Evolutionary conservation across 2,113 vertebrate species (phyloP).

Genomic region (Gavia stellata): DNA sequence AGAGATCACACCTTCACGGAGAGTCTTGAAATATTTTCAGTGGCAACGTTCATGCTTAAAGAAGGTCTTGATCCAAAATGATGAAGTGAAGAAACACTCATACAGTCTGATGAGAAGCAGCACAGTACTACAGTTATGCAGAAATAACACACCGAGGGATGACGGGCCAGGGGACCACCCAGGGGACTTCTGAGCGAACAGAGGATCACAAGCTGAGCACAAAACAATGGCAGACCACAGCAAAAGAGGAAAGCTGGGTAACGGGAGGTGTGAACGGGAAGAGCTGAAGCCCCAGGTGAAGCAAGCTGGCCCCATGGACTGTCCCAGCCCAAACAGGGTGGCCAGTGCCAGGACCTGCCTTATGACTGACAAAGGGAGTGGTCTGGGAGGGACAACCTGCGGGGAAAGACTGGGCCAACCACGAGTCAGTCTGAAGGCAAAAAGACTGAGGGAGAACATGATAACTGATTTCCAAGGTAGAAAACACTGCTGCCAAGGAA

Average conservation of each 20-base stretch:
- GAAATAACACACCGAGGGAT: not conserved
- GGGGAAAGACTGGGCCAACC: not conserved
- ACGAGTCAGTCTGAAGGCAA: not conserved
- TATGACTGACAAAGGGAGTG: not conserved
- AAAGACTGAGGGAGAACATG: not conserved
- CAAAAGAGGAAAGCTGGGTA: not conserved
- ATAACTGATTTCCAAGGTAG: not conserved
- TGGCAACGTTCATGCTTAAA: accelerated
- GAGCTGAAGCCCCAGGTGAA: not conserved
- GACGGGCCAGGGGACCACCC: not conserved
- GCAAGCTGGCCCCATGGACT: not conserved
- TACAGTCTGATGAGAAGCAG: not conserved
- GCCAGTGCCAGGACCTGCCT: not conserved
- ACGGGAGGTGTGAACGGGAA: not conserved
- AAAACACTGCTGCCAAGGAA: not conserved
- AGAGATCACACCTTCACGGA: not conserved
- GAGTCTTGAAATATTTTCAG: not conserved
- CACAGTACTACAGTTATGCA: not conserved
- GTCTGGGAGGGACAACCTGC: not conserved
- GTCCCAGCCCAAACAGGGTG: not conserved
- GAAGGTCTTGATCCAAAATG: not conserved
- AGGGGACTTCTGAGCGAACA: not conserved
- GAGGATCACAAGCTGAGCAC: not conserved
- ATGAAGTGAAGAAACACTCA: not conserved
- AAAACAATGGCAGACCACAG: accelerated